phyloP scores from a whole-genome alignment of 2,797 vertebrate species.

The Galaxias olidus region DNA sequence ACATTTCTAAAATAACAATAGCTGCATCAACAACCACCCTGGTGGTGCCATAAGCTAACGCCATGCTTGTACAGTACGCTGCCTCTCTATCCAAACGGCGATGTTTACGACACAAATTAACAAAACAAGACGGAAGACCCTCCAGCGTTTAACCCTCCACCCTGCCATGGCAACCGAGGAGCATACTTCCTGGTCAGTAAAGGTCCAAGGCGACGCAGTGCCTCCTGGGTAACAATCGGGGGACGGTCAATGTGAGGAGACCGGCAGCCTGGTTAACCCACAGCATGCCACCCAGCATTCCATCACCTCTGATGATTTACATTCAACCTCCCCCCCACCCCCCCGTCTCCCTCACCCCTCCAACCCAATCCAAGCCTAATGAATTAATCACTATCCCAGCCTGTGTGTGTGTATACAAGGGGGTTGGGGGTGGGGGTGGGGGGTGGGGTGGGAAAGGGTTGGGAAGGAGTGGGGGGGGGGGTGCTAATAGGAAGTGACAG shows the following conservation, averaged over 20 bases:
- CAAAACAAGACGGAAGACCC: too few species aligned
- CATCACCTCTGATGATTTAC: constrained; percentile 61
- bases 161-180: too few species aligned
- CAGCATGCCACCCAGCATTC: constrained; percentile 49
- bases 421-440: constrained; percentile 38
- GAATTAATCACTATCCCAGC: constrained; percentile 66
- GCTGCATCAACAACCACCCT: too few species aligned
- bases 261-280: constrained; percentile 56
- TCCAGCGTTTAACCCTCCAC: too few species aligned
- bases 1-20: too few species aligned
- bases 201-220: too few species aligned
- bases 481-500: constrained; percentile 72
- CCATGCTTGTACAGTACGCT: too few species aligned
- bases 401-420: constrained; percentile 34
- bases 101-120: too few species aligned
- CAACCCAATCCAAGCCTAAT: constrained; percentile 43
- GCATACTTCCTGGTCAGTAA: too few species aligned
- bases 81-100: too few species aligned
- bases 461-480: constrained; percentile 40
- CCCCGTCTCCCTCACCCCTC: constrained; percentile 26
- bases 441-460: constrained; percentile 43
- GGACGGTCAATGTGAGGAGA: constrained; percentile 17
- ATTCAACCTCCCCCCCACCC: constrained; percentile 26
- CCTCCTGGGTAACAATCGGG: too few species aligned
- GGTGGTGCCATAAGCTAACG: too few species aligned